Evolutionary conservation across 1,140 invertebrate species (phyloP), one percentile per base, ranked within the genome.

Genomic region (Stratiolaelaps scimitus): DNA sequence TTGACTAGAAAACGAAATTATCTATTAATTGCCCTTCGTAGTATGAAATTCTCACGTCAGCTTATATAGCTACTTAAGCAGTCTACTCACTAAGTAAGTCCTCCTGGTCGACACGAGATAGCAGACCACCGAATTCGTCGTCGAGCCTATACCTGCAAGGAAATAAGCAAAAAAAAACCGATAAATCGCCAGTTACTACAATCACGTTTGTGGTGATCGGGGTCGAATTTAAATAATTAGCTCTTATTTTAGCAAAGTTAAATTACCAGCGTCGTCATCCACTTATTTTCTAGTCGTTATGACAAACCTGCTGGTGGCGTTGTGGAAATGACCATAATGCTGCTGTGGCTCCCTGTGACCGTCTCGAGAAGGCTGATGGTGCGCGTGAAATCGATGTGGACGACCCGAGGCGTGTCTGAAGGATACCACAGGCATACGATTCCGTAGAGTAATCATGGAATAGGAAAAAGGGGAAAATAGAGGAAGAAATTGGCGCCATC

Each of bases 361-460:
- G 17, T 60, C 34, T 10, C 34, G 34, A 4, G 34, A 40, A 10
- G 26, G 26, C 53, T 60, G 53, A 26, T 60, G 53, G 10, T 60
- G 26, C 1, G 34, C 53, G 23, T 60, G 53, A 60, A 60, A 60
- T 5, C 53, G 53, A 60, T 60, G 53, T 19, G 26, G 34, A 26
- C 53, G 53, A 1, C 53, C 53, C n/a, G 53, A 60, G n/a, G 53
- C 53, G 53, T 60, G 53, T 34, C 53, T 60, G 10, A 17, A 10
- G 34, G 34, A 40, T 6, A 40, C 34, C 10, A 40, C 34, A 10
- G 34, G 34, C 34, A 40, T n/a, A n/a, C 34, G 34, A 40, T 10
- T 10, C 34, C 4, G 34, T 40, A 40, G 10, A 40, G 34, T 6
- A 10, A 40, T 10, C 5, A 10, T 40, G 4, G 10, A 40, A 40